Evolutionary conservation across 2,797 vertebrate species (phyloP), one percentile per base, ranked within the genome.

Genomic region (Bucorvus abyssinicus): DNA sequence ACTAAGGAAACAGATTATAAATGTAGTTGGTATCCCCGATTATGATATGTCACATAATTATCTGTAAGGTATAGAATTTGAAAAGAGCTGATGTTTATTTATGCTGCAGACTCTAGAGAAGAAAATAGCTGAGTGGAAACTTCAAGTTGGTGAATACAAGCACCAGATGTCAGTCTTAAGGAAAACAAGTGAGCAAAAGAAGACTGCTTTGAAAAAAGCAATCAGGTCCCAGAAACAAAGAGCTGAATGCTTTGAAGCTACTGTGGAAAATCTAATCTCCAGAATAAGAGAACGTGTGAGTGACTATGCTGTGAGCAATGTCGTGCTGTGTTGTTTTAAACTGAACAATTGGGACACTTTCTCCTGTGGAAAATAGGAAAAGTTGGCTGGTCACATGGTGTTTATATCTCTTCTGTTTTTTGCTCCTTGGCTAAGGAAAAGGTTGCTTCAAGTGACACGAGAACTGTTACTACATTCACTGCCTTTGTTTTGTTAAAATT

Each of bases 211-310:
- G n/a, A 98, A 98, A 97, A 99, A 98, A 96, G 98, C 98, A 22
- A 94, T 98, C 6, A 96, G 95, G 76, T 98, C 97, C 44, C 99
- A 99, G 87, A 99, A 98, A 94, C 96, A 95, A 74, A 98, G 98
- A 97, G 98, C 98, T 14, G 96, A 98, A 56, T 65, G 24, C 65
- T 98, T 98, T 40, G 98, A 98, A 95, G 97, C 96, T 29, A 96
- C 98, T 26, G 86, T 98, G 65, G 98, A 98, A 94, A 98, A 97
- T 87, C 97, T 98, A 81, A 98, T 97, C 11, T 93, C 93, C 44
- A 98, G 98, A 94, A 69, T 99, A 82, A 98, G 75, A 94, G 98
- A 98, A 82, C 98, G 97, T 97, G 99, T 99, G 88, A 84, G 84
- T 94, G 50, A 56, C 56, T 69, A 4, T 13, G 5, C 29, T 74